Percentiles rank a stretch among this genome's conserved stretches.
phyloP scores from a whole-genome alignment of 2,888 invertebrate species.

The Cremastobaeus sp. region DNA sequence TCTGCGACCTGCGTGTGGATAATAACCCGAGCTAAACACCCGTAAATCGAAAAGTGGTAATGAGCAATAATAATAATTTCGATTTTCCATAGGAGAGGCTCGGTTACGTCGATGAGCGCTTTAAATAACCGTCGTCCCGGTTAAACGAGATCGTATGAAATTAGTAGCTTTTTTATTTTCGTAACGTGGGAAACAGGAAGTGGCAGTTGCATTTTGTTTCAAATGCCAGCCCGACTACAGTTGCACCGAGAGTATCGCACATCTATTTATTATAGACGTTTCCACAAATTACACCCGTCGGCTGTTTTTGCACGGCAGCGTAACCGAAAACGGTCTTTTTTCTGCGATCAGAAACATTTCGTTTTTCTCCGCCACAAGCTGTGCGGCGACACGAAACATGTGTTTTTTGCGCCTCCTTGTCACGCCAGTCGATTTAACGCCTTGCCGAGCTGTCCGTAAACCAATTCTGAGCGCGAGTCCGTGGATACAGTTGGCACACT shows the following conservation, averaged over 20 bases:
- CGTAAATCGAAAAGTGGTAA: constrained; percentile 49
- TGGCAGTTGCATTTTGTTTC: not conserved
- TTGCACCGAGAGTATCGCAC: too few species aligned
- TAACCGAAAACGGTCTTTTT: too few species aligned
- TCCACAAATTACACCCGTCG: too few species aligned
- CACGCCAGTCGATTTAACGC: constrained; percentile 53
- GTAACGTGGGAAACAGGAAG: constrained; percentile 23
- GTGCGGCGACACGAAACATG: too few species aligned
- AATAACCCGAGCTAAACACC: constrained; percentile 44
- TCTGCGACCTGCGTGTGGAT: constrained; percentile 46
- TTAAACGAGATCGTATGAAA: not conserved
- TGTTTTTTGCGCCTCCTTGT: constrained; percentile 34
- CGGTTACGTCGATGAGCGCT: constrained; percentile 5
- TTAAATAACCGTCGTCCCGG: not conserved
- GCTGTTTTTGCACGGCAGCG: too few species aligned
- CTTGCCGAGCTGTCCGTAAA: constrained; percentile 65
- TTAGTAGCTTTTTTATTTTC: not conserved
- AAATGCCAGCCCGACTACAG: too few species aligned
- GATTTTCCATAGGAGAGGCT: constrained; percentile 36
- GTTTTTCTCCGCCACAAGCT: too few species aligned
- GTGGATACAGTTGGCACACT: constrained; percentile 64
- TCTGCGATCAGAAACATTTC: too few species aligned
- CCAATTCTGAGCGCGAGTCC: constrained; percentile 66
- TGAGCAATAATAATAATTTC: constrained; percentile 46
- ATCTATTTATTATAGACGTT: too few species aligned